Conservation (phyloP, 2,797 vertebrate species). For the Tenualosa thibaudeaui region DNA sequence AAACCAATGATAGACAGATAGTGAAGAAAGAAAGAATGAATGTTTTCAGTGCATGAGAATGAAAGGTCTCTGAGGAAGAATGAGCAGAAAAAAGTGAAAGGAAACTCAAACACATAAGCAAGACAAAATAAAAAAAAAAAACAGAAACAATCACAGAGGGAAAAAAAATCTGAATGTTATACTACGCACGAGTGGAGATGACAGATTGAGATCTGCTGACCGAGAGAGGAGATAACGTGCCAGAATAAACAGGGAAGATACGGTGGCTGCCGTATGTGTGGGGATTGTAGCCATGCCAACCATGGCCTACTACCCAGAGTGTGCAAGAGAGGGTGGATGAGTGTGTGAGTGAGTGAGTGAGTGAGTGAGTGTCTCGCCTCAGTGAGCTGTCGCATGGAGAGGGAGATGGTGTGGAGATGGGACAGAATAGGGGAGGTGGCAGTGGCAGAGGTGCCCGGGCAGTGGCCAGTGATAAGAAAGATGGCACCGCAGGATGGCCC, state of each 20-base stretch:
- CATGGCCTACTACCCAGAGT: background rate
- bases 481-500: background rate
- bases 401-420: background rate
- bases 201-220: background rate
- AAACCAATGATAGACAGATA: no score
- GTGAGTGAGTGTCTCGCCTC: background rate
- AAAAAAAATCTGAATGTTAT: no score
- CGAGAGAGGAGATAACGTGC: background rate
- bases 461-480: background rate
- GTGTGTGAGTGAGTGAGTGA: background rate
- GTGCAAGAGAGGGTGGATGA: background rate
- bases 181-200: background rate
- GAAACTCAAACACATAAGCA: no score
- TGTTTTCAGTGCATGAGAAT: background rate
- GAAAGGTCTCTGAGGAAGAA: background rate
- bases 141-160: no score
- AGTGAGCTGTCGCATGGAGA: background rate
- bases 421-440: background rate
- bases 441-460: no score
- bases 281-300: background rate
- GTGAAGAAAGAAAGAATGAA: background rate
- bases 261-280: background rate
- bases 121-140: no score
- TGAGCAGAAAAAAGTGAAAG: no score
- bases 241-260: background rate